Evolutionary conservation across 2,113 vertebrate species (phyloP), one percentile per base, ranked within the genome.

Genomic region (Mus pahari): DNA sequence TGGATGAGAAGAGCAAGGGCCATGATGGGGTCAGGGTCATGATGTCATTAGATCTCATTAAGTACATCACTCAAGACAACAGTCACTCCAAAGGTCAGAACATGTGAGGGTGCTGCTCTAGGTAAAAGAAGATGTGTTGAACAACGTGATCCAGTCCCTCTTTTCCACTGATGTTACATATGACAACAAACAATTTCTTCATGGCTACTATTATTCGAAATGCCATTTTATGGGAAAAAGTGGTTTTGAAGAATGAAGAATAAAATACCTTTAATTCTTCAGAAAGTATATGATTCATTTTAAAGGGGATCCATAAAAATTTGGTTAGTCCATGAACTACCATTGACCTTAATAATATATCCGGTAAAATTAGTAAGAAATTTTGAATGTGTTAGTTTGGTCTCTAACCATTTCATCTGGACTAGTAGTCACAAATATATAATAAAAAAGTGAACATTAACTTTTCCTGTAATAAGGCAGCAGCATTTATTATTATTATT

Each of bases 1-100:
- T 98, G 98, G 98, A 99, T 99, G 98, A 98, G 94, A 96, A 97
- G 86, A 98, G 95, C 93, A 95, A 98, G 97, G 98, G 98, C 97
- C 98, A 98, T 0, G 13, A 98, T 97, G 94, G 82, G 98, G 98
- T 98, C 96, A 98, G 98, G 98, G 98, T 98, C 98, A 98, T 70
- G 97, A 95, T 98, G 98, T 99, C 98, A 0, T 98, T 98, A 97
- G 98, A 98, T 98, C 98, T 99, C 98, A 98, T 98, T 99, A 99
- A 99, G 98, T 97, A 98, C 98, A 98, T 98, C 98, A 98, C 97
- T 99, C 98, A 98, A 97, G 96, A 96, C 28, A 98, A 95, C 95
- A 97, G 94, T 96, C 97, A 97, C 97, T 98, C 91, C 97, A 98
- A 97, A 98, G 98, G 98, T 98, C 98, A 98, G 93, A 97, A 97